phyloP scores from a whole-genome alignment of 2,888 invertebrate genomes.

The Cheilosia urbana region DNA sequence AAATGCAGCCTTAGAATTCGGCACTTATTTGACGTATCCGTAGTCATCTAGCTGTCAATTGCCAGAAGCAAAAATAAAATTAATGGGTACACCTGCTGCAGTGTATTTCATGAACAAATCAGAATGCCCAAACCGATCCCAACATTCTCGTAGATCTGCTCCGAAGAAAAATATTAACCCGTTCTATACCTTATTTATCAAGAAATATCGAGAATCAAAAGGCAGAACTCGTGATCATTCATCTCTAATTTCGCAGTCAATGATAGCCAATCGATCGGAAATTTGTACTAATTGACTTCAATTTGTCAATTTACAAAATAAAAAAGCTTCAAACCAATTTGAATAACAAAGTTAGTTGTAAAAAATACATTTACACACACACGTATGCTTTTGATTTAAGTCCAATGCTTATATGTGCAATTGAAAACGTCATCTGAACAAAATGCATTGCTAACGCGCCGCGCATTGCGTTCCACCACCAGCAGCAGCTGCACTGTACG shows the following conservation, averaged over 20 bases:
- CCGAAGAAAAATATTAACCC: no score
- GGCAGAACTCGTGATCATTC: neutral
- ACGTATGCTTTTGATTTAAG: neutral
- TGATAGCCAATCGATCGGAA: slow-evolving; percentile 9
- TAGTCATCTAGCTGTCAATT: no score
- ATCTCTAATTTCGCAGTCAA: slow-evolving; percentile 4
- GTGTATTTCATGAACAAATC: no score
- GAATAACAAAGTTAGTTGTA: neutral
- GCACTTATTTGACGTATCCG: no score
- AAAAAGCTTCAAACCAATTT: neutral
- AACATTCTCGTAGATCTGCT: no score
- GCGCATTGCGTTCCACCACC: neutral
- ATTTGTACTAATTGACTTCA: slow-evolving; percentile 27
- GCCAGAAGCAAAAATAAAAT: no score
- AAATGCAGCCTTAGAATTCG: no score
- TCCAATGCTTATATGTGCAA: neutral
- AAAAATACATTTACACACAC: neutral
- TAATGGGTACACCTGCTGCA: no score
- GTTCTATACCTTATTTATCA: no score
- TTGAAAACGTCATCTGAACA: neutral
- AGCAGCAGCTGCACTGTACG: neutral
- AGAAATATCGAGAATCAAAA: no score
- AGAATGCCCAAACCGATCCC: no score
- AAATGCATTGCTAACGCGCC: neutral
- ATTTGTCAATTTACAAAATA: slow-evolving; percentile 15